Conservation (phyloP, 1,140 invertebrate species). For the Sitophilus oryzae region DNA sequence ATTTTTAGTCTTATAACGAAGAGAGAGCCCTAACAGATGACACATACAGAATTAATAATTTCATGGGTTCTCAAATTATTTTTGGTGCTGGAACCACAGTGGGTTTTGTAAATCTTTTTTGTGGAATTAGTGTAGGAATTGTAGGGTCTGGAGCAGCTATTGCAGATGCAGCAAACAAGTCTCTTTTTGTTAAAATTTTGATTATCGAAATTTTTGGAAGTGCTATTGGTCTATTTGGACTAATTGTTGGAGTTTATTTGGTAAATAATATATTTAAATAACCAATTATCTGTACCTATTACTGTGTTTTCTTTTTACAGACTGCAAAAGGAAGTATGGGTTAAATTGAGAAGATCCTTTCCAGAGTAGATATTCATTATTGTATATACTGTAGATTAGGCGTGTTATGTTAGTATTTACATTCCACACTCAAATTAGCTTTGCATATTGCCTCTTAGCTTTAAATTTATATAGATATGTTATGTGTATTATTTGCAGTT, state of each 20-base stretch:
- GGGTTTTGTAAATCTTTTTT: constrained; percentile 80
- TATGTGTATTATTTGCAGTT: too few species aligned
- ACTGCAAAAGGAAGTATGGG: constrained; percentile 33
- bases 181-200: constrained; percentile 87
- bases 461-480: too few species aligned
- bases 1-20: constrained; percentile 30
- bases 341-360: background rate
- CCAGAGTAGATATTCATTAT: background rate
- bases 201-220: constrained; percentile 92
- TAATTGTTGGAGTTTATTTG: constrained; percentile 86
- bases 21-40: constrained; percentile 16
- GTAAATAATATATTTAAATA: constrained; percentile 24
- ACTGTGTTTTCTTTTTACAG: constrained; percentile 29
- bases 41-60: constrained; percentile 44
- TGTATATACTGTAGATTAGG: background rate
- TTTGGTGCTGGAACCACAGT: constrained; percentile 83
- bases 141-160: constrained; percentile 85
- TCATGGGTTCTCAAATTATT: constrained; percentile 69
- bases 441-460: too few species aligned
- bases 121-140: constrained; percentile 81
- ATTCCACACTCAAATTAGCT: background rate
- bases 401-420: background rate
- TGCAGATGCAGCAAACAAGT: constrained; percentile 80
- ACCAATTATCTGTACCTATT: background rate
- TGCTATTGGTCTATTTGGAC: constrained; percentile 87